A percentile compares a stretch with the other conserved stretches of the same genome.
Conservation (phyloP, 2,113 vertebrate species). For the Paradisaea rubra region DNA sequence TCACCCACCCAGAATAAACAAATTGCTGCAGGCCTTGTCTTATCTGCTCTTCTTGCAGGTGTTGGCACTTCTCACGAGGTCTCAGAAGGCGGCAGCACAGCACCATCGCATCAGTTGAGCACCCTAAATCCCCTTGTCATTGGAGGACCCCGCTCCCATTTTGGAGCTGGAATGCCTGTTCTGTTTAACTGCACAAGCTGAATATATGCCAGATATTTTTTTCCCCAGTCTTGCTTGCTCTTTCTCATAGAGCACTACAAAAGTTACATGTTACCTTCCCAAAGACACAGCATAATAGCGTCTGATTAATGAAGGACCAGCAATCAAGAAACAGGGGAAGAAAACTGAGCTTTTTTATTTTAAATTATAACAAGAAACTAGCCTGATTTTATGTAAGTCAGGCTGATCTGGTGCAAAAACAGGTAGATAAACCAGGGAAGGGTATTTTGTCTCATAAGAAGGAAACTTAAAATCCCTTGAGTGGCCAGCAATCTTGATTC, state of each 20-base stretch:
- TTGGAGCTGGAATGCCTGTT: not conserved
- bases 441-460: not conserved
- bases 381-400: not conserved
- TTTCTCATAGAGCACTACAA: not conserved
- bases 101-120: fast-evolving
- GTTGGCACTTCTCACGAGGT: fast-evolving
- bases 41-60: not conserved
- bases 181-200: not conserved
- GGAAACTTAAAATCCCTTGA: not conserved
- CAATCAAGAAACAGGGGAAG: not conserved
- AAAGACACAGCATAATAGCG: not conserved
- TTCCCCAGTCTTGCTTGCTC: not conserved
- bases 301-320: not conserved
- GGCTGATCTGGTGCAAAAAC: not conserved
- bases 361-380: not conserved
- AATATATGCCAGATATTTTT: not conserved
- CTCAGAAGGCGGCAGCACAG: not conserved
- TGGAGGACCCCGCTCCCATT: not conserved
- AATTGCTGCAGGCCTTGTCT: not conserved
- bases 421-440: not conserved
- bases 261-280: not conserved
- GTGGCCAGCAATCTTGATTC: not conserved
- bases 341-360: not conserved
- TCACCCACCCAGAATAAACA: not conserved
- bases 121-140: not conserved